Evolutionary conservation across 2,888 invertebrate species (phyloP), one percentile per base, ranked within the genome.

Genomic region (Hypercompe scribonia): DNA sequence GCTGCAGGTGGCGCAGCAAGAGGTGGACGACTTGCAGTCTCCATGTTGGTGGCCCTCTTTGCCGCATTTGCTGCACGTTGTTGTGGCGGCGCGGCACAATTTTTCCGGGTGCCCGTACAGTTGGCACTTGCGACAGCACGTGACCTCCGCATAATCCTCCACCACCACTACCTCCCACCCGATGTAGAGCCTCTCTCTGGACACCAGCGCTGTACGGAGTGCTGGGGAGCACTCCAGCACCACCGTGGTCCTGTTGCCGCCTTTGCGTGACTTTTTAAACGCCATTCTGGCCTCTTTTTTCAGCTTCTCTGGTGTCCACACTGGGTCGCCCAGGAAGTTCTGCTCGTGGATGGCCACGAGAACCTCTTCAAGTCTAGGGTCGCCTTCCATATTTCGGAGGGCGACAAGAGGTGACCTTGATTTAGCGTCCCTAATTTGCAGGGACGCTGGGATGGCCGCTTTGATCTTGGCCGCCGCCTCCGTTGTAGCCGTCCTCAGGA

Each of bases 91-190:
- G 0, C 78, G n/a, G 58, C 87, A 88, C n/a, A 73, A 78, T 1
- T 84, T 82, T 13, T 84, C 88, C 0, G 87, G 87, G 79, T 90
- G 87, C 0, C 89, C 88, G 34, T 87, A 89, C 2, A 78, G 78
- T 31, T 90, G 89, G 65, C 89, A 89, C 11, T 79, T 85, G 0
- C 8, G 50, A 74, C 87, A 88, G 78, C 87, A 86, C 0, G 85
- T 84, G 0, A 77, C 79, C 7, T 39, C 10, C 0, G 83, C 18
- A 0, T 66, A 78, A 63, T 86, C 83, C 0, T 13, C 3, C 0
- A 79, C 78, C 1, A 76, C 70, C 0, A 77, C 73, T 0, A 68
- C 81, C 1, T n/a, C 61, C 61, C 28, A 15, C 4, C 13, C 42
- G 0, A 42, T 42, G 4, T 15, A 42, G 0, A 42, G 42, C 42